A percentile compares a stretch with the other conserved stretches of the same genome.
phyloP scores from a whole-genome alignment of 2,113 vertebrate species.

The Cyrtonyx montezumae region DNA sequence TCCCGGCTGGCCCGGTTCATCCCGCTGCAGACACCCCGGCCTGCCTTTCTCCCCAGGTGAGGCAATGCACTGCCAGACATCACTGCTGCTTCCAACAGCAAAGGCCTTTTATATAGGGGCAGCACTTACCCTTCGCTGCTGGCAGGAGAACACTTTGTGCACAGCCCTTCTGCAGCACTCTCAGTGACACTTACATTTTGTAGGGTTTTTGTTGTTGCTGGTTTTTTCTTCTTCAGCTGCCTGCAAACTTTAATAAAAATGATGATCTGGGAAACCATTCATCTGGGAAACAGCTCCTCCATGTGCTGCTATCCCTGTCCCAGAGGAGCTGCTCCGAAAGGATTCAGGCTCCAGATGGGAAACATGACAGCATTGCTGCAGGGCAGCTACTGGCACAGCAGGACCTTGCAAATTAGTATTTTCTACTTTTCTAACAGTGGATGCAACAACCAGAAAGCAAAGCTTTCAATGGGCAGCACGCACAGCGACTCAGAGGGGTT shows the following conservation, averaged over 20 bases:
- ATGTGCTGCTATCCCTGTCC: neutral
- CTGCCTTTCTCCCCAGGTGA: neutral
- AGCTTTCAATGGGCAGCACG: neutral
- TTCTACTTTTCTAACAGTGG: neutral
- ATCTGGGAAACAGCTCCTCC: neutral
- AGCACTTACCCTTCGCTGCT: neutral
- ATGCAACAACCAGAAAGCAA: neutral
- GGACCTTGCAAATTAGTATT: neutral
- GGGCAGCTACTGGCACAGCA: neutral
- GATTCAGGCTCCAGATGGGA: neutral
- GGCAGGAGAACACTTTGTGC: neutral
- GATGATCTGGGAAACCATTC: conserved; percentile 42
- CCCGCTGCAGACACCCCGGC: neutral
- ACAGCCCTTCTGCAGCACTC: neutral
- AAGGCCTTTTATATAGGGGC: neutral
- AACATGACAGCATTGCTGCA: rapidly evolving
- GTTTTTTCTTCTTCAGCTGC: neutral
- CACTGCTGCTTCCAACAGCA: conserved; percentile 37
- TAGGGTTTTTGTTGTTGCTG: neutral
- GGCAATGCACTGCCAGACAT: conserved; percentile 38
- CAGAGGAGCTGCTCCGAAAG: neutral
- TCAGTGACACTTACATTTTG: conserved; percentile 18
- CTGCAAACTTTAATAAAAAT: conserved; percentile 68
- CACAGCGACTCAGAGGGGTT: neutral
- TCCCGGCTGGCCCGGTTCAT: neutral